phyloP scores from a whole-genome alignment of 2,113 vertebrate species.

The Lycaon pictus region DNA sequence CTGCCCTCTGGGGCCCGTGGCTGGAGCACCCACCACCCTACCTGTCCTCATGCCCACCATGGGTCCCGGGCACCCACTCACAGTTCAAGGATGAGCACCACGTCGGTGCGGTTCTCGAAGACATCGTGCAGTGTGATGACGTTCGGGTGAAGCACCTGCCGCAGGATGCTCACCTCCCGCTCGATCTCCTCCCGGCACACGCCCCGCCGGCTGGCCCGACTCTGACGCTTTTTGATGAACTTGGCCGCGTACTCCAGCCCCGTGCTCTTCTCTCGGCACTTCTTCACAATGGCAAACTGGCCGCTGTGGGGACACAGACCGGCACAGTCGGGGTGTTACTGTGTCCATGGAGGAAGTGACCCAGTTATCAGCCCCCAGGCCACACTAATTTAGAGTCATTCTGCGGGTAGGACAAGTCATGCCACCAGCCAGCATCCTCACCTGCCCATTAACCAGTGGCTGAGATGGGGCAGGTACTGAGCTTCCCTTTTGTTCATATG shows the following conservation, averaged over 20 bases:
- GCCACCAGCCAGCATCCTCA: not conserved
- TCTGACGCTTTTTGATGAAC: conserved; percentile 98
- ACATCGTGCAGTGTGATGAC: conserved; percentile 94
- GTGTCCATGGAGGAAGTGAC: not conserved
- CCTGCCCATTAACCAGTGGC: not conserved
- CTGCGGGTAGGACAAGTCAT: not conserved
- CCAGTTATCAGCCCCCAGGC: not conserved
- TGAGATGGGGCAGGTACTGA: not conserved
- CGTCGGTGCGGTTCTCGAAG: conserved; percentile 96
- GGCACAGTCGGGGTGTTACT: not conserved
- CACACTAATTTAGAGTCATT: not conserved
- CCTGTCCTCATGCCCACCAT: not conserved
- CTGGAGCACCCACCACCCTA: not conserved
- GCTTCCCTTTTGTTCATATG: not conserved
- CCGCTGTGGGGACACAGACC: conserved; percentile 89
- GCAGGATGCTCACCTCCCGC: conserved; percentile 96
- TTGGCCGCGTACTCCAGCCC: conserved; percentile 94
- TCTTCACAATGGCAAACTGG: conserved; percentile 98
- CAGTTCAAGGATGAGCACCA: conserved; percentile 98
- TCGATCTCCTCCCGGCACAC: conserved; percentile 95
- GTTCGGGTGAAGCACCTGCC: conserved; percentile 94
- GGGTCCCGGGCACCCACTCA: conserved; percentile 87
- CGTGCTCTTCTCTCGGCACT: conserved; percentile 92
- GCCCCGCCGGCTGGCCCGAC: conserved; percentile 92
- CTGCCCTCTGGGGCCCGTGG: not conserved